Percentiles rank a stretch among this genome's conserved stretches.
phyloP scores from a whole-genome alignment of 1,140 invertebrate species.

The Drosophila sulfurigaster region DNA sequence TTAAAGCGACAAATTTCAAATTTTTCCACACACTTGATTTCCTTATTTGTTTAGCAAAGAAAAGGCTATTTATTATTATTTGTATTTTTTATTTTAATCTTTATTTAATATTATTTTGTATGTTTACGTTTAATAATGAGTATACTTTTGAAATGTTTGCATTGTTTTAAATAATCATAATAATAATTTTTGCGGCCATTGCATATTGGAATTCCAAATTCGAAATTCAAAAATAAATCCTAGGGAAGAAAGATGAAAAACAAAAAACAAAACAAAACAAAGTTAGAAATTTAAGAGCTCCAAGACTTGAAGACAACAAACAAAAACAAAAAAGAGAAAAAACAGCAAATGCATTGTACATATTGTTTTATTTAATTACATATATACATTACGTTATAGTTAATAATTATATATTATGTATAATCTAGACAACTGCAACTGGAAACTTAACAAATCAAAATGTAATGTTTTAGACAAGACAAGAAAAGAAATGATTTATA shows the following conservation, averaged over 20 bases:
- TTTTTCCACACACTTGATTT: slow-evolving; percentile 51
- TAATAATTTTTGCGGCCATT: slow-evolving; percentile 62
- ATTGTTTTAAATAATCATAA: slow-evolving; percentile 41
- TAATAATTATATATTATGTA: slow-evolving; percentile 22
- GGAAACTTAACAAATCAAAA: slow-evolving; percentile 57
- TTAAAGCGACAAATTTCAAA: slow-evolving; percentile 34
- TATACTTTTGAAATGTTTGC: slow-evolving; percentile 42
- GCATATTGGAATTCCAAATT: slow-evolving; percentile 80
- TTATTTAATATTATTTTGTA: slow-evolving; percentile 3
- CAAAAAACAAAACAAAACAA: slow-evolving; percentile 33
- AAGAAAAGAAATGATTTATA: slow-evolving; percentile 73
- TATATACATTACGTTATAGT: slow-evolving; percentile 14
- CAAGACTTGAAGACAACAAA: slow-evolving; percentile 74
- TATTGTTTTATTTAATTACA: slow-evolving; percentile 80
- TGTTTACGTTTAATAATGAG: neutral
- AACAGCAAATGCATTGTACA: slow-evolving; percentile 60
- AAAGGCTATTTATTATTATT: slow-evolving; percentile 76
- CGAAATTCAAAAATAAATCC: slow-evolving; percentile 20
- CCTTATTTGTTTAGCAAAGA: slow-evolving; percentile 69
- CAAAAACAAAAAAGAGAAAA: slow-evolving; percentile 18
- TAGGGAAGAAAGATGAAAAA: slow-evolving; percentile 25
- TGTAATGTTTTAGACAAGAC: slow-evolving; percentile 50
- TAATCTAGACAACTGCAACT: slow-evolving; percentile 49
- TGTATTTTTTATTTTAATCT: slow-evolving; percentile 24
- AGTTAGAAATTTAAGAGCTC: slow-evolving; percentile 70